Conservation (phyloP, 2,113 vertebrate species). For the Panthera uncia region DNA sequence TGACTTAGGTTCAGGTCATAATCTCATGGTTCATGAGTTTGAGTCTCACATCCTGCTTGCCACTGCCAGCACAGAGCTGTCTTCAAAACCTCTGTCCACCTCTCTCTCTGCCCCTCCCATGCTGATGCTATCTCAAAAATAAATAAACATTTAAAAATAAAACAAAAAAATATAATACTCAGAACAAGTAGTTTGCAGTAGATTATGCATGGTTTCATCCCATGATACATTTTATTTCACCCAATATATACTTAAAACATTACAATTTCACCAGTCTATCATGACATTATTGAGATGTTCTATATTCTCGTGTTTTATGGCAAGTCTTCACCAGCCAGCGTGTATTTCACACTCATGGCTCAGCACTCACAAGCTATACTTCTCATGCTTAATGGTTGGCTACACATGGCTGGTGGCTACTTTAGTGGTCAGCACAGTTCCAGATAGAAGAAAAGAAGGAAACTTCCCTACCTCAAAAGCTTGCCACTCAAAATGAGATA, state of each 20-base stretch:
- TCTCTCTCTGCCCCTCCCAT: no score
- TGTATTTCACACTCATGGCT: background rate
- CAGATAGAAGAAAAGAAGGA: background rate
- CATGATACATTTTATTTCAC: background rate
- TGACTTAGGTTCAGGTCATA: no score
- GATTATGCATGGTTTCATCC: background rate
- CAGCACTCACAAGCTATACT: background rate
- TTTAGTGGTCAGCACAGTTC: background rate
- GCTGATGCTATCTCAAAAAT: no score
- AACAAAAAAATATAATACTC: background rate
- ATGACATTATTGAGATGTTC: background rate
- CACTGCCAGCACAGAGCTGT: no score
- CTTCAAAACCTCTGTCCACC: no score
- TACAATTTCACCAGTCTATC: background rate
- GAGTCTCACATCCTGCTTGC: no score
- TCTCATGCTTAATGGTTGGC: no score
- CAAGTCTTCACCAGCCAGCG: background rate
- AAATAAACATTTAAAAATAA: no score
- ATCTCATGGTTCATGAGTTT: no score
- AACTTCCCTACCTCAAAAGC: background rate
- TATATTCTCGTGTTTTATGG: background rate
- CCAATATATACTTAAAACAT: background rate
- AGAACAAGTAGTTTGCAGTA: background rate
- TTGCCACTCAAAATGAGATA: background rate
- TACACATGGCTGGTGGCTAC: background rate